phyloP scores from a whole-genome alignment of 2,797 vertebrate genomes.

The Erethizon dorsatum region DNA sequence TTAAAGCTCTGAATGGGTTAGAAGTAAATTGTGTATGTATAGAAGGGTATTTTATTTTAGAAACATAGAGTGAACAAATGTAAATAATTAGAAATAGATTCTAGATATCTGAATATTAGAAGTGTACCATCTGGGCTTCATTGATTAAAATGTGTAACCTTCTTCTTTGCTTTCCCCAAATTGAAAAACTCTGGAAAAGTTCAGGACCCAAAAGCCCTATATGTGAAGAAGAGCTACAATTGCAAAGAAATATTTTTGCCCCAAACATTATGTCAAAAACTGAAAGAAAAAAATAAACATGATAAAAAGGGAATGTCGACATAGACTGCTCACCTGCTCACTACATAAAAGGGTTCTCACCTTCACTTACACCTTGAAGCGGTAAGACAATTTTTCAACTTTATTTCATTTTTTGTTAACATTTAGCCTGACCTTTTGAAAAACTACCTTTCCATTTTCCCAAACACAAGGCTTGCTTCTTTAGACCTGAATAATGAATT shows the following conservation, averaged over 20 bases:
- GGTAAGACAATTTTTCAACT: background rate
- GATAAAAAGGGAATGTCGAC: background rate
- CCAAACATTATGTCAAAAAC: background rate
- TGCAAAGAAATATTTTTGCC: background rate
- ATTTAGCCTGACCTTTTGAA: background rate
- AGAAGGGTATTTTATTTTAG: slow-evolving; percentile 44
- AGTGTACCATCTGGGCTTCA: background rate
- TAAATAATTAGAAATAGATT: slow-evolving; percentile 17
- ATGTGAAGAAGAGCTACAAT: background rate
- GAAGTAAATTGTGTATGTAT: background rate
- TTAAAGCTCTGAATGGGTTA: background rate
- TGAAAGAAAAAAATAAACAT: background rate
- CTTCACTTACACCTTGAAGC: background rate
- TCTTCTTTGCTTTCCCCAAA: background rate
- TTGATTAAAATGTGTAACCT: background rate
- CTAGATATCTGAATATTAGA: background rate
- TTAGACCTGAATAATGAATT: background rate
- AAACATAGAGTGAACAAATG: background rate
- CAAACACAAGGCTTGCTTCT: background rate
- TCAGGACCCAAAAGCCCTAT: background rate
- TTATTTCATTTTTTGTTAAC: background rate
- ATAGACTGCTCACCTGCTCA: background rate
- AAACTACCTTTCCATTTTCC: background rate
- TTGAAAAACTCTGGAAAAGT: background rate
- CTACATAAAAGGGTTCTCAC: background rate